Evolutionary conservation across 1,140 invertebrate genomes (phyloP), one percentile per base, ranked within the genome.

Genomic region (Scylla paramamosain): DNA sequence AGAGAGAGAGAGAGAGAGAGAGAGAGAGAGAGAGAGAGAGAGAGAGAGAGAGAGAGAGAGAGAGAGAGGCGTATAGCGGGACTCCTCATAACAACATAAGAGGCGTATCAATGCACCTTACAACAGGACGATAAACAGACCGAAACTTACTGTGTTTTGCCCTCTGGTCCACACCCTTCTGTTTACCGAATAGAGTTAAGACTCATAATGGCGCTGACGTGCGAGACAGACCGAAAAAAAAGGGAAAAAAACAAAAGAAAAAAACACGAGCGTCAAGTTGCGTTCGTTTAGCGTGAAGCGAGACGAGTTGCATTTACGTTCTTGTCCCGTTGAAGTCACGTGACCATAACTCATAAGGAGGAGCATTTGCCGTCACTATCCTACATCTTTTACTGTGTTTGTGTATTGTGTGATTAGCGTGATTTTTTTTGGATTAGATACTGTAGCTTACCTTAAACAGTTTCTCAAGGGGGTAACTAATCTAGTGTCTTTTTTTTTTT

Each of bases 21-120:
- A 59, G 84, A 87, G 84, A 87, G 84, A 87, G n/a, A 87, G 84
- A 86, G 83, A 86, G 83, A 86, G 83, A 86, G 83, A 86, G 83
- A 86, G 83, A 86, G 83, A 86, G 83, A 87, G 52, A 59, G 52
- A 59, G 67, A 77, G 67, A 77, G 1, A 3, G 67, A 77, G 10
- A 3, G n/a, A 3, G n/a, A 16, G 67, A 0, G 2, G n/a, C 7
- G n/a, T 28, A 28, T 32, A 39, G 31, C 86, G 31, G 86, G 67
- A 77, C 28, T 88, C 87, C 6, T 88, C 87, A 25, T 25, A 48
- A 88, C 20, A 48, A 88, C 46, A 28, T 20, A 39, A 48, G 4
- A 88, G 14, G 25, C 87, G 25, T 48, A 88, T 45, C 46, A 39
- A 48, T 88, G 16, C 20, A 25, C 32, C 14, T 88, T 16, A 39